Evolutionary conservation across 2,888 invertebrate species (phyloP), one percentile per base, ranked within the genome.

Genomic region (Agrotis segetum): DNA sequence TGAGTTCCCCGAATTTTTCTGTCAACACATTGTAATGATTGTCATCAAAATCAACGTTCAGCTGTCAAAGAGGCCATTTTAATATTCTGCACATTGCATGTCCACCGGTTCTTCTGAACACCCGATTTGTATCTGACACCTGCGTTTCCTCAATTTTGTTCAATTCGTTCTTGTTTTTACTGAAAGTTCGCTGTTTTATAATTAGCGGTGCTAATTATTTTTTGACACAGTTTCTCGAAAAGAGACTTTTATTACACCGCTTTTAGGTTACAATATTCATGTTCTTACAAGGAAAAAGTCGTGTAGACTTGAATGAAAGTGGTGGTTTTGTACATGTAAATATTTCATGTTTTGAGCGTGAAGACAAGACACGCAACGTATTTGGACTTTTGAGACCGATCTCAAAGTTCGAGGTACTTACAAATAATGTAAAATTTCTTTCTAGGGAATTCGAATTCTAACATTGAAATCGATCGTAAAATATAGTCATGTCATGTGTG

Each of bases 41-140:
- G 61, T 62, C 60, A 52, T 49, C 56, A 13, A 47, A 71, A 77
- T 77, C 72, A 67, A 62, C 55, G 58, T 14, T 5, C 70, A 73
- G 60, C 71, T 74, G 80, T 69, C 67, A 67, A 17, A 14, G 46
- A 49, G 58, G 58, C 79, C 69, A 60, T 72, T 52, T 75, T 67
- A 61, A 16, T 29, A 40, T 74, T 66, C 53, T 55, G 67, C 82
- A 70, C 66, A 75, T 80, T 65, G 81, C 81, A 11, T 69, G 77
- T 64, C 46, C 61, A 69, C 56, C 52, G 53, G 66, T 66, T 74
- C 67, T 74, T 62, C 55, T 65, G 61, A 65, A 58, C 63, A 9
- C 52, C 9, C 11, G 71, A 77, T 79, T 65, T 47, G 58, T 61
- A 79, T 76, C 67, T 77, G 74, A 64, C 77, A 74, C 69, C 82